Evolutionary conservation across 2,888 invertebrate genomes (phyloP).

Genomic region (Eupithecia subfuscata): DNA sequence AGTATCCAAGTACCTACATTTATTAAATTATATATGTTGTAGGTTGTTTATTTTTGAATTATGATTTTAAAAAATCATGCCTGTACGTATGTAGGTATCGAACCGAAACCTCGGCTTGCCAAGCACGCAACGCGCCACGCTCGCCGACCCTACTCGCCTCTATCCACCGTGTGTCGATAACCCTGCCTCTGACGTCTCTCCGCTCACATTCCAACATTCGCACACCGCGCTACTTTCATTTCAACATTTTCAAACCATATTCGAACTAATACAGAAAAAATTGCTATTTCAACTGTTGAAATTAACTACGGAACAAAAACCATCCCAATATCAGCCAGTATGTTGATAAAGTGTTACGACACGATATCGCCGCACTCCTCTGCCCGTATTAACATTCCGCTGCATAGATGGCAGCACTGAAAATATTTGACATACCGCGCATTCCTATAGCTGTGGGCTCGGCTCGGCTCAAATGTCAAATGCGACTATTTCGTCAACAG

Average conservation of each 20-base stretch:
- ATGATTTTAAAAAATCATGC: conserved; percentile 23
- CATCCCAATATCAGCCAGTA: conserved; percentile 15
- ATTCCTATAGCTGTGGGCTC: conserved; percentile 87
- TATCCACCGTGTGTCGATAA: conserved; percentile 78
- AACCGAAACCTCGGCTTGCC: conserved; percentile 68
- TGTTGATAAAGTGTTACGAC: conserved; percentile 33
- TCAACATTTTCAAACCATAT: conserved; percentile 17
- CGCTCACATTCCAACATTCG: conserved; percentile 77
- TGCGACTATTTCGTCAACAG: conserved; percentile 85
- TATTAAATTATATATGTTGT: not conserved
- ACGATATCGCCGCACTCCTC: conserved; percentile 58
- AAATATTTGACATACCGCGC: conserved; percentile 87
- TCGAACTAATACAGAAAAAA: conserved; percentile 14
- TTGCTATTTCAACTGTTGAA: not conserved
- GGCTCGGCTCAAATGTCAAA: conserved; percentile 90
- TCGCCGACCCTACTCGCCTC: conserved; percentile 44
- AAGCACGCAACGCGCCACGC: conserved; percentile 63
- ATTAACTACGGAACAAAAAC: conserved; percentile 9
- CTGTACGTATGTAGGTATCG: conserved; percentile 64
- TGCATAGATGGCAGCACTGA: conserved; percentile 85
- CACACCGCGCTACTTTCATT: conserved; percentile 61
- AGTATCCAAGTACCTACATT: not conserved
- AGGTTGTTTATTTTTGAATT: not conserved
- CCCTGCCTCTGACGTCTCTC: conserved; percentile 77
- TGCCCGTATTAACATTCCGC: conserved; percentile 74